Evolutionary conservation across 2,113 vertebrate species (phyloP).

Genomic region (Neotragus pygmaeus): DNA sequence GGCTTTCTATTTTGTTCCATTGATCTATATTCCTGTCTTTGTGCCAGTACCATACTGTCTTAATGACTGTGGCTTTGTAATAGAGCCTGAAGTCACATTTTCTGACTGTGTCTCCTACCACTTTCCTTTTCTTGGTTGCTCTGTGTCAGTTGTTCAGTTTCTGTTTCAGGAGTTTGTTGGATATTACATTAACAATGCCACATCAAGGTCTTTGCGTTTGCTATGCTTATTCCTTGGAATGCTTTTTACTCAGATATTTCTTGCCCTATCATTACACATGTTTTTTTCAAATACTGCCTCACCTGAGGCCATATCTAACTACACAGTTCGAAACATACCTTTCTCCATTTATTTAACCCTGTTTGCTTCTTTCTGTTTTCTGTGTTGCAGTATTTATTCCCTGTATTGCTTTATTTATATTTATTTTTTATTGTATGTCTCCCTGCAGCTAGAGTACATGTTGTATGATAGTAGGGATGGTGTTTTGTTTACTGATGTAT

Average conservation of each 20-base stretch:
- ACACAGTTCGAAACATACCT: not conserved
- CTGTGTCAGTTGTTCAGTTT: not conserved
- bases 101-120: not conserved
- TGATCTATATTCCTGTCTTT: too few relatives aligned
- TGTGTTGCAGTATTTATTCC: not conserved
- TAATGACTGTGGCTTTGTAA: too few relatives aligned
- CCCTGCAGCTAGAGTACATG: not conserved
- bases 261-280: not conserved
- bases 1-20: too few relatives aligned
- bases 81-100: too few relatives aligned
- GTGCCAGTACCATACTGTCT: too few relatives aligned
- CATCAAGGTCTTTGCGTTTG: not conserved
- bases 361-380: not conserved
- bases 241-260: not conserved
- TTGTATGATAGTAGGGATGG: not conserved
- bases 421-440: not conserved
- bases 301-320: not conserved
- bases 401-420: not conserved
- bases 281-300: not conserved
- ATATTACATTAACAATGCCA: not conserved
- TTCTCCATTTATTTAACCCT: not conserved
- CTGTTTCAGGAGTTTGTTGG: not conserved
- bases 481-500: not conserved
- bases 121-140: not conserved
- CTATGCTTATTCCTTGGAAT: not conserved